Conservation (phyloP, 1,140 invertebrate genomes). For the Drosophila sulfurigaster region DNA sequence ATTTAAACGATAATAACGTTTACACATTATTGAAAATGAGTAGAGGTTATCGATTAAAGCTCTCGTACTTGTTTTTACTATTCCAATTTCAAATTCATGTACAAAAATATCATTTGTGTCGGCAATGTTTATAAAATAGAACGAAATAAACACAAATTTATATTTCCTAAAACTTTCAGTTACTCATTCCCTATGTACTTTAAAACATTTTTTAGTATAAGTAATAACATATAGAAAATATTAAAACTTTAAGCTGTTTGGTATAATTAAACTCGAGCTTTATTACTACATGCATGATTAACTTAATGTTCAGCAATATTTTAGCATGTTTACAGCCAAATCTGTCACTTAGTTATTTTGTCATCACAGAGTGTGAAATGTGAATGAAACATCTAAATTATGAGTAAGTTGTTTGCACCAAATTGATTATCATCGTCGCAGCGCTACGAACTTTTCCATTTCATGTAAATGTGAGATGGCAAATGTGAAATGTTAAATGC, state of each 20-base stretch:
- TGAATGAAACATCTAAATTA: slow-evolving; percentile 13
- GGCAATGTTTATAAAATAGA: no score
- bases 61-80: no score
- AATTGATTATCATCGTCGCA: slow-evolving; percentile 32
- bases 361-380: slow-evolving; percentile 5
- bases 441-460: slow-evolving; percentile 34
- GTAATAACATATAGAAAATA: background rate
- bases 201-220: background rate
- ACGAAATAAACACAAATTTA: no score
- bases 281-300: background rate
- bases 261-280: background rate
- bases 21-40: no score
- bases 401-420: slow-evolving; percentile 18
- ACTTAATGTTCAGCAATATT: background rate
- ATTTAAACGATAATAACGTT: no score
- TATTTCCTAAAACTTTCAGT: no score
- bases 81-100: no score
- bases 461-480: slow-evolving; percentile 23
- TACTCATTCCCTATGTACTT: no score
- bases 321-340: background rate
- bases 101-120: no score
- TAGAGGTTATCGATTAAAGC: no score
- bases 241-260: background rate
- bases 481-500: slow-evolving; percentile 32
- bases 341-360: slow-evolving; percentile 10